These are phyloP conservation scores for Acanthopleura granulata DNA, from an alignment of 2,888 invertebrate species.

Conservation along the genomic window DNA sequence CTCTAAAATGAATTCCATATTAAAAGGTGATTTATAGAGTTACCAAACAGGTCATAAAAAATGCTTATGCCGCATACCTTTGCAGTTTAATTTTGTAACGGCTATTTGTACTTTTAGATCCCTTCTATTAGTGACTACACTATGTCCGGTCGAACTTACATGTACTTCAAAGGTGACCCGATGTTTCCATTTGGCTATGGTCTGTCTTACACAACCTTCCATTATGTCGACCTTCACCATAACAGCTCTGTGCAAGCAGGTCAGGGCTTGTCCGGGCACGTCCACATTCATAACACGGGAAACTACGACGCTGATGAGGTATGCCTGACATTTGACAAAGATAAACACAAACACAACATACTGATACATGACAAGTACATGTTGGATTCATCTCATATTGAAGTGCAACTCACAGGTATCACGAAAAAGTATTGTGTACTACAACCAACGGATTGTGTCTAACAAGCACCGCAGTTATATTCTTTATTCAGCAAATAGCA, in stretches of 20 bases:
- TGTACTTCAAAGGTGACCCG: slow-evolving; percentile 54
- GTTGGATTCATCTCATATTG: too few relatives aligned
- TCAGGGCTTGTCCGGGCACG: slow-evolving; percentile 38
- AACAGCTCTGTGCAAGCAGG: slow-evolving; percentile 36
- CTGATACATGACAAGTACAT: too few relatives aligned
- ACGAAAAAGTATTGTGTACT: too few relatives aligned
- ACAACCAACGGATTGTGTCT: too few relatives aligned
- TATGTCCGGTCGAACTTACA: slow-evolving; percentile 62
- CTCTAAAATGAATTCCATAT: too few relatives aligned
- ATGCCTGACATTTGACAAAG: slow-evolving; percentile 17
- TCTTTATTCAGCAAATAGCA: too few relatives aligned
- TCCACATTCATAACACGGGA: slow-evolving; percentile 53
- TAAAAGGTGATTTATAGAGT: too few relatives aligned
- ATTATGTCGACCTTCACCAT: slow-evolving; percentile 32
- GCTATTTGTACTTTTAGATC: slow-evolving; percentile 16
- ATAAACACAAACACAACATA: not conserved
- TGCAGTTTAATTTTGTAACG: too few relatives aligned
- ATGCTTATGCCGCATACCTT: too few relatives aligned
- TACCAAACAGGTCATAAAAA: too few relatives aligned
- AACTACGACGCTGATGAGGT: slow-evolving; percentile 59
- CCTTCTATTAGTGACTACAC: slow-evolving; percentile 31
- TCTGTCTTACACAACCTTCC: slow-evolving; percentile 44
- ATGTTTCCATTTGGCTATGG: slow-evolving; percentile 58
- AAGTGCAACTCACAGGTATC: too few relatives aligned
- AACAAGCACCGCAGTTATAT: too few relatives aligned